Base-by-base conservation (phyloP, 2,888 invertebrate genomes). In the Dryobota labecula region DNA sequence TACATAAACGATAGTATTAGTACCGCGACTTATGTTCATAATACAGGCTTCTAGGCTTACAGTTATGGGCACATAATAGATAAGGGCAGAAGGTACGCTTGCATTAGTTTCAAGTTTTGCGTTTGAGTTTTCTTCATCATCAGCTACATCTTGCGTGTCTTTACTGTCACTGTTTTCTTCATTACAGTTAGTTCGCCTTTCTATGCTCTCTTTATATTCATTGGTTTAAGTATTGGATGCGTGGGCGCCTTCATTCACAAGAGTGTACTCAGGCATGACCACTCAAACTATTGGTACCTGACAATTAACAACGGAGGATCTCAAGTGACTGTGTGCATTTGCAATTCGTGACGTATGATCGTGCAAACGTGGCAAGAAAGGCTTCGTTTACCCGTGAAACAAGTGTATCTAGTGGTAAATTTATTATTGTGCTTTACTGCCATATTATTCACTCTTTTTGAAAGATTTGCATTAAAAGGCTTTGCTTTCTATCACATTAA, bases 31-130 rank as follows among this genome's bases (percentile, higher is more conserved):
- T 49, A 51, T 27, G 51, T 49, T 71, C 45, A 83, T 76, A 65
- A 24, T 66, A 30, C 72, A 68, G 71, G 77, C 73, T 77, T 75
- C 71, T 70, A 56, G 57, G 18, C 58, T 60, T 78, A 82, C 84
- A 82, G 85, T 84, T 84, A 84, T 58, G 57, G 3, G 0, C 68
- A 78, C 27, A 60, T 33, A 47, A 51, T 54, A 66, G 27, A 38
- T 47, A 60, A 38, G 13, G 24, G 7, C 73, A 69, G 65, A 69
- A 69, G 49, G 51, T 45, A 43, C 2, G 3, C 5, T 38, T 53
- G 15, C 5, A 24, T 53, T 58, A 2, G 5, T 7, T 77, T 70
- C 5, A n/a, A 36, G 15, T 36, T 54, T 24, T 24, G 15, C 20
- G 0, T 57, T n/a, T 27, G 33, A n/a, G 2, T 27, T 27, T 30